These are phyloP conservation scores for Meandrina meandrites DNA, from an alignment of 92 coral and sea anemone genomes.

Conservation along the genomic window DNA sequence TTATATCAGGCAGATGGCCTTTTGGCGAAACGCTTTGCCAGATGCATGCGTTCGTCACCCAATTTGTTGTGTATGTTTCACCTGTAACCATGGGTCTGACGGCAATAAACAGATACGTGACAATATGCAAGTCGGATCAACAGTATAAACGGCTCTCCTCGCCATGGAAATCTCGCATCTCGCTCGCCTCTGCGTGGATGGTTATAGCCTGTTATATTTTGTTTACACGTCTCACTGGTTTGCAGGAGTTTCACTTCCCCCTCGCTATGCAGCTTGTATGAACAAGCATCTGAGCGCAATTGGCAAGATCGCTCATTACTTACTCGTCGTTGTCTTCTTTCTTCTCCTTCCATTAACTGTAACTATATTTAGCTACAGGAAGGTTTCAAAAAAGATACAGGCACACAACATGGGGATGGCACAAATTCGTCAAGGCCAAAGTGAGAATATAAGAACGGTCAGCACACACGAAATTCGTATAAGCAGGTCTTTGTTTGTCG, in stretches of 20 bases:
- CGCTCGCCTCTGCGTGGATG: background rate
- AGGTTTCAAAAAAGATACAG: background rate
- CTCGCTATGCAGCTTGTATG: constrained; percentile 12
- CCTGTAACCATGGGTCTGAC: constrained; percentile 14
- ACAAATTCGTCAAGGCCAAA: background rate
- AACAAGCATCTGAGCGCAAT: background rate
- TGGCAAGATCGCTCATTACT: background rate
- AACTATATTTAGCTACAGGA: background rate
- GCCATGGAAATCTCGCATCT: background rate
- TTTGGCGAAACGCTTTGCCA: constrained; percentile 15
- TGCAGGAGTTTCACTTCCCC: background rate
- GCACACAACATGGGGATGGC: background rate
- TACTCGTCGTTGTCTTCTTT: background rate
- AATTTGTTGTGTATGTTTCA: constrained; percentile 16
- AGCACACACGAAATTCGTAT: background rate
- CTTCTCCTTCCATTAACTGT: background rate
- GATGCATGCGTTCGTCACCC: background rate
- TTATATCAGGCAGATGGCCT: constrained; percentile 18
- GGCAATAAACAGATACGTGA: constrained; percentile 12
- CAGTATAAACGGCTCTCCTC: background rate
- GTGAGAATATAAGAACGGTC: background rate
- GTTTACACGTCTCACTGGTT: background rate
- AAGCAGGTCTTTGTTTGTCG: background rate
- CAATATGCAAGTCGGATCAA: constrained; percentile 5
- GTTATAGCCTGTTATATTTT: background rate